Conservation (phyloP, 2,797 vertebrate genomes). For the Ciconia nigra region DNA sequence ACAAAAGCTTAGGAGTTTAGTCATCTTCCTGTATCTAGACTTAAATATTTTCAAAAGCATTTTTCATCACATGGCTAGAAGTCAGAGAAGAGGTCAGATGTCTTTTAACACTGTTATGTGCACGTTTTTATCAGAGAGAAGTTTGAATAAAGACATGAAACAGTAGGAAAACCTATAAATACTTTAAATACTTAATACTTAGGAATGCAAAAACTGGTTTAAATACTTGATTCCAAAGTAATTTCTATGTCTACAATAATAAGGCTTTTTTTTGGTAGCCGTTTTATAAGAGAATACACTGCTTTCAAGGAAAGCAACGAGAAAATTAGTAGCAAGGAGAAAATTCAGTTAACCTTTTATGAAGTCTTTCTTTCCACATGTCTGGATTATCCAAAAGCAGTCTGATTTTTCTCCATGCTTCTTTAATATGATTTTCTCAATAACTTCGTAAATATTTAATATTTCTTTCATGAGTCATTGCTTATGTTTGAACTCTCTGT, state of each 20-base stretch:
- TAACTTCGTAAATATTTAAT: not conserved
- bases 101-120: conserved; percentile 1
- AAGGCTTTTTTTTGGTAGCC: not conserved
- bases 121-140: not conserved
- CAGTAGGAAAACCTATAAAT: conserved; percentile 19
- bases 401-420: not conserved
- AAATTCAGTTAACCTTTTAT: not conserved
- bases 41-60: conserved; percentile 49
- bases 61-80: conserved; percentile 29
- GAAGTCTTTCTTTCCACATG: not conserved
- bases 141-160: conserved; percentile 39
- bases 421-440: not conserved
- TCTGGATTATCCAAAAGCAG: not conserved
- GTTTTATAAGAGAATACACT: not conserved
- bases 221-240: not conserved
- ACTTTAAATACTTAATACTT: not conserved
- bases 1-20: conserved; percentile 53
- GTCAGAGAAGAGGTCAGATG: conserved; percentile 44
- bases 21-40: conserved; percentile 61
- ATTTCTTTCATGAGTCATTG: not conserved
- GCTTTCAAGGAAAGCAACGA: not conserved
- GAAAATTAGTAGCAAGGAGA: not conserved
- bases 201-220: conserved; percentile 7
- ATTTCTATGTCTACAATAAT: not conserved
- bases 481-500: not conserved